Base-by-base conservation (phyloP, 2,797 vertebrate genomes). In the Enoplosus armatus region DNA sequence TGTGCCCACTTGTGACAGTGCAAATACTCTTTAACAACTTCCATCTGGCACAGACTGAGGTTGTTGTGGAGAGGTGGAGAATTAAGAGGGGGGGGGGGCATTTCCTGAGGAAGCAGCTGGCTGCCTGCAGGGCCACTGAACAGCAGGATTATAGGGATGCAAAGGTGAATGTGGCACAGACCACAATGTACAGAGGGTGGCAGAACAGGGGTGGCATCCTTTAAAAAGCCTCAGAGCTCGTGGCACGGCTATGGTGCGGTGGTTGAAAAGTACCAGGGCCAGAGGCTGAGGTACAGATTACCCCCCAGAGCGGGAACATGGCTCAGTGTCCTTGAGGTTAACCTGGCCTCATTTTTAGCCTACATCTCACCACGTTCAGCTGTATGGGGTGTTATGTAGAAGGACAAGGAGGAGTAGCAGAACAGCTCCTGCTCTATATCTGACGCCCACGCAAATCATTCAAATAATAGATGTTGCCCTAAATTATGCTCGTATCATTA, bases 31-130 rank as follows among this genome's bases (percentile, higher is more conserved):
- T 37, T 85, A 93, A 90, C 85, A 86, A 79, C 77, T 87, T 90
- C 87, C 89, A 93, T 91, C 90, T 93, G 90, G 90, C 72, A 84
- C 41, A 51, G 72, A 20, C 39, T 41, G 72, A 24, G 71, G 85
- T 83, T 89, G 84, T 82, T 87, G 82, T 83, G 87, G 77, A 85
- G 77, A 58, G 76, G 69, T 79, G 84, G 77, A 72, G 89, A 76
- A 72, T 71, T 51, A 74, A 50, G 24, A 61, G 66, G 85, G 79
- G 89, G 86, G 86, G 80, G 87, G 85, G 79, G 85, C 51, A 90
- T 89, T 94, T 95, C 92, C 92, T 94, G 85, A 94, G 92, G 93
- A 95, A 93, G 92, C 94, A 94, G 92, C 93, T 94, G 93, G 89
- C 81, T 84, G 90, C 88, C 91, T 92, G 82, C 84, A 88, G 89